Conservation (phyloP, 2,113 vertebrate species). For the Mus musculus region DNA sequence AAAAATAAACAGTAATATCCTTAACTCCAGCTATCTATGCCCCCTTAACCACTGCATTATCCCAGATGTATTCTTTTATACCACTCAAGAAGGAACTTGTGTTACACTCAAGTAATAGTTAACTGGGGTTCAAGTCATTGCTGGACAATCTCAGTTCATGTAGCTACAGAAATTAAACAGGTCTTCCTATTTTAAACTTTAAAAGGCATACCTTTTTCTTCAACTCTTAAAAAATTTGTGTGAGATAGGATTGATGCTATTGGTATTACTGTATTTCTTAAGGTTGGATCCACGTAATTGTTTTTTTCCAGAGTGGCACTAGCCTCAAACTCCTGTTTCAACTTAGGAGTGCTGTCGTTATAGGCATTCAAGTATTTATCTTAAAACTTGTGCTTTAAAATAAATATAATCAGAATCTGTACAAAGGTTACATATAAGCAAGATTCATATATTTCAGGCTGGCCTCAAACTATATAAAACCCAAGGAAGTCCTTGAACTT, state of each 20-base stretch:
- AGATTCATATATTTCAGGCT: background rate
- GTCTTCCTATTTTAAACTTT: background rate
- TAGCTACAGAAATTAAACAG: background rate
- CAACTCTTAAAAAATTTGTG: constrained; percentile 12
- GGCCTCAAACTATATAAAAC: background rate
- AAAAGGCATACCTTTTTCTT: constrained; percentile 9
- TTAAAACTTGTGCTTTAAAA: background rate
- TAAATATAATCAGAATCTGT: constrained; percentile 13
- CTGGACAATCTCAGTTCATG: background rate
- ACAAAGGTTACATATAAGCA: background rate
- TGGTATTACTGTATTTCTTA: background rate
- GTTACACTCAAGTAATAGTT: too few species aligned
- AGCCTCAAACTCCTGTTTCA: background rate
- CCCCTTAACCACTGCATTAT: background rate
- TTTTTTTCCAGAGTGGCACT: background rate
- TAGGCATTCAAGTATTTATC: background rate
- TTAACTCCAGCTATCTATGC: background rate
- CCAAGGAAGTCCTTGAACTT: background rate
- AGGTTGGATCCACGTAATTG: background rate
- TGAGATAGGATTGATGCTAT: background rate
- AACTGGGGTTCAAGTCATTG: background rate
- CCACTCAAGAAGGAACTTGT: background rate
- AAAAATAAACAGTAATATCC: background rate
- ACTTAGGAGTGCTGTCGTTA: background rate
- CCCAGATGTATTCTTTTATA: background rate